Conservation (phyloP, 2,113 vertebrate species). For the Hemiscyllium ocellatum region DNA sequence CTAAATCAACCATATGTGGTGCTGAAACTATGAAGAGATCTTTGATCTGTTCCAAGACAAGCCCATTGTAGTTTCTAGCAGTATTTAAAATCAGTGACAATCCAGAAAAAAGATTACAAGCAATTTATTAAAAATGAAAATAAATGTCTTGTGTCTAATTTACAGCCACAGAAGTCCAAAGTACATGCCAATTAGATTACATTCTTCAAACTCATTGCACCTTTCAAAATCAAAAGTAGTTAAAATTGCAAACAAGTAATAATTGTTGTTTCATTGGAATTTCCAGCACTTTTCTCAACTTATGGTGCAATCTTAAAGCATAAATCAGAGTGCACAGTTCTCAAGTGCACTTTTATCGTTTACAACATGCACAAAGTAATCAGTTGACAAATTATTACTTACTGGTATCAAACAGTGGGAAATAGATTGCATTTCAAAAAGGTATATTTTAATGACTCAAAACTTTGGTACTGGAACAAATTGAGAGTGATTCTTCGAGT, state of each 20-base stretch:
- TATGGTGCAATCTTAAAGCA: neutral
- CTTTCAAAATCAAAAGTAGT: neutral
- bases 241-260: neutral
- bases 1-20: neutral
- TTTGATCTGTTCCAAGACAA: neutral
- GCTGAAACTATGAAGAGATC: neutral
- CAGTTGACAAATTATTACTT: neutral
- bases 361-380: neutral
- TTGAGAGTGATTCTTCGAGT: neutral
- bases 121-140: neutral
- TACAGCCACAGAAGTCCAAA: neutral
- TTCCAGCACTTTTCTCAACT: neutral
- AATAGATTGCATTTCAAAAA: neutral
- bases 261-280: neutral
- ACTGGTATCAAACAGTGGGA: neutral
- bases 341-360: neutral
- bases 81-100: neutral
- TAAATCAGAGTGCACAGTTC: neutral
- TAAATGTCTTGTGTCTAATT: neutral
- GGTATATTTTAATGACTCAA: neutral
- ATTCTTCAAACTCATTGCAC: neutral
- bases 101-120: neutral
- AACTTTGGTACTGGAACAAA: neutral
- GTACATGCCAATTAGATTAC: neutral
- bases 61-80: neutral